Evolutionary conservation across 35 echinoderm and acorn worm species (phyloP).

Genomic region (Heliocidaris erythrogramma): DNA sequence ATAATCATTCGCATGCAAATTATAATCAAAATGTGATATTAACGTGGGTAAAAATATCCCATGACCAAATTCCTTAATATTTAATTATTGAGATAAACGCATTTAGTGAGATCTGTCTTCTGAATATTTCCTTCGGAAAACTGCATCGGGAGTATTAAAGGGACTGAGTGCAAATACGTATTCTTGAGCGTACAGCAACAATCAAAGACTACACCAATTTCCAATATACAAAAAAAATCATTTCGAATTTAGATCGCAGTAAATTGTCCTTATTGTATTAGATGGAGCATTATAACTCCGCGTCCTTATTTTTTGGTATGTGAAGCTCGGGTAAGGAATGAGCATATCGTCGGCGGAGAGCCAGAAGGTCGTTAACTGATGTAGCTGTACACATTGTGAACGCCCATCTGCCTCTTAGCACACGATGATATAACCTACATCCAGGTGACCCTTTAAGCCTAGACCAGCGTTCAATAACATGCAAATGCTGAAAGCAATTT

Average conservation of each 20-base stretch:
- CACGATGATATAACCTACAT: not conserved
- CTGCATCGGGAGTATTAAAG: not conserved
- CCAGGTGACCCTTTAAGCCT: not conserved
- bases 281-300: not conserved
- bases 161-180: not conserved
- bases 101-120: too few relatives aligned
- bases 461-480: not conserved
- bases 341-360: not conserved
- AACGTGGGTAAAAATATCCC: too few relatives aligned
- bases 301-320: not conserved
- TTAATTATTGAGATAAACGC: too few relatives aligned
- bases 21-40: too few relatives aligned
- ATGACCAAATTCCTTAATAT: too few relatives aligned
- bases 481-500: slow-evolving; percentile 3
- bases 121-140: too few relatives aligned
- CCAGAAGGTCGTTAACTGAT: not conserved
- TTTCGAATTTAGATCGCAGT: not conserved
- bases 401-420: not conserved
- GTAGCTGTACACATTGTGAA: not conserved
- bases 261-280: not conserved
- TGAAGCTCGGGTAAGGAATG: too few relatives aligned
- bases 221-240: not conserved
- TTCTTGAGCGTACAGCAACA: not conserved
- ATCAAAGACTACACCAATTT: not conserved
- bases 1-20: too few relatives aligned